Percentiles rank a stretch among this genome's conserved stretches.
Conservation (phyloP, 2,113 vertebrate genomes). For the Cyrtonyx montezumae region DNA sequence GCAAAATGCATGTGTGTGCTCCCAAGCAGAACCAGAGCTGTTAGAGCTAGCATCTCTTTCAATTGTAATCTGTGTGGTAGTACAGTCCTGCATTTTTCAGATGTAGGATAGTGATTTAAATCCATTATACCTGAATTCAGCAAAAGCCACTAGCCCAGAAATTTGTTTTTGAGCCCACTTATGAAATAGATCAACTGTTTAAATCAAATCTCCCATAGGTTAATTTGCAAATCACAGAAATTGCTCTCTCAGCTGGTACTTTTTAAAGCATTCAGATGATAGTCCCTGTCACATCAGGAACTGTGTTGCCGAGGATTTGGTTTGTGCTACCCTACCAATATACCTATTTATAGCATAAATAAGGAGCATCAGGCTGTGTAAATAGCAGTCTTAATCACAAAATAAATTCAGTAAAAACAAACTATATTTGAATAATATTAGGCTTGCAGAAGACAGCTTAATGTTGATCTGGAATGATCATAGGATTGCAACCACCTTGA, state of each 20-base stretch:
- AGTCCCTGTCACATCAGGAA: not conserved
- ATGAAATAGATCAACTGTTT: not conserved
- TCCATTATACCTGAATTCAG: not conserved
- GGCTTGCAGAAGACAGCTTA: not conserved
- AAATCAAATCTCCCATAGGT: not conserved
- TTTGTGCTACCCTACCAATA: not conserved
- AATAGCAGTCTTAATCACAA: not conserved
- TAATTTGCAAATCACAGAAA: not conserved
- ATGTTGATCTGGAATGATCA: not conserved
- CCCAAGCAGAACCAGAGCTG: conserved; percentile 42
- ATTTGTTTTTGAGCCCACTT: not conserved
- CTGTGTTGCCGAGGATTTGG: not conserved
- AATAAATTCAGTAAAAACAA: conserved; percentile 1
- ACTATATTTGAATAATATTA: not conserved
- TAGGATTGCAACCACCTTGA: not conserved
- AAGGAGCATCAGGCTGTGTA: not conserved
- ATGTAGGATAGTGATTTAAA: not conserved
- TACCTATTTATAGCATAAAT: not conserved
- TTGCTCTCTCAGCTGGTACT: not conserved
- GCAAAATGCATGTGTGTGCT: conserved; percentile 30
- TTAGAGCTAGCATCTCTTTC: not conserved
- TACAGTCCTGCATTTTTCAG: not conserved
- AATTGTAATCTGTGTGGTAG: not conserved
- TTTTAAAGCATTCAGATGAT: not conserved
- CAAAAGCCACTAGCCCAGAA: not conserved